Percentiles rank a stretch among this genome's conserved stretches.
Evolutionary conservation across 2,888 invertebrate species (phyloP).

Genomic region (Eulithis prunata): DNA sequence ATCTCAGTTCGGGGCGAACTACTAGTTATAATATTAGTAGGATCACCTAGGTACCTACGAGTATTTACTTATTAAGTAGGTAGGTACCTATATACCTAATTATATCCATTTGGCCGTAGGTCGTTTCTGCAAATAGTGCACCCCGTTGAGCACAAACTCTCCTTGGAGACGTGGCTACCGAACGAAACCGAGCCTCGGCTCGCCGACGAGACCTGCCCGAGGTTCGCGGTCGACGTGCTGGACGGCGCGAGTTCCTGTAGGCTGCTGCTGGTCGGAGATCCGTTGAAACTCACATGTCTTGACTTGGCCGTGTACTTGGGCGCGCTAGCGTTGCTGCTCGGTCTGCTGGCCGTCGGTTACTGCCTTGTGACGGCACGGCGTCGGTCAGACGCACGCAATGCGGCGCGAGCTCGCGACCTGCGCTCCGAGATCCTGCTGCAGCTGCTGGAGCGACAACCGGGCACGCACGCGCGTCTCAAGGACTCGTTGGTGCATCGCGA

Average conservation of each 20-base stretch:
- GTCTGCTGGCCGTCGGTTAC: constrained; percentile 31
- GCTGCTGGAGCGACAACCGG: constrained; percentile 38
- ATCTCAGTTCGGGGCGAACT: too few relatives aligned
- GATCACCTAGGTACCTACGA: too few relatives aligned
- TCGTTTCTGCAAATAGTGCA: too few relatives aligned
- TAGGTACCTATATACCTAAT: too few relatives aligned
- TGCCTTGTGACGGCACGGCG: constrained; percentile 24
- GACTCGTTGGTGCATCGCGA: constrained; percentile 50
- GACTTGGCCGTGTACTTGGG: constrained; percentile 58
- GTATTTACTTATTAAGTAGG: too few relatives aligned
- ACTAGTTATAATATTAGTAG: too few relatives aligned
- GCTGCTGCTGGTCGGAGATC: constrained; percentile 33
- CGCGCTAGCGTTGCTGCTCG: constrained; percentile 22
- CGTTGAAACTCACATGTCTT: not conserved
- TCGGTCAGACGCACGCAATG: constrained; percentile 36
- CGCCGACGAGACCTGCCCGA: not conserved
- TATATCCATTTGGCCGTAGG: too few relatives aligned
- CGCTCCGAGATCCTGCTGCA: constrained; percentile 51
- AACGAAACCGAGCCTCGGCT: not conserved
- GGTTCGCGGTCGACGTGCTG: not conserved
- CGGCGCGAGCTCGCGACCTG: constrained; percentile 41
- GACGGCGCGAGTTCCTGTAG: constrained; percentile 41
- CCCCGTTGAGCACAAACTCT: too few relatives aligned
- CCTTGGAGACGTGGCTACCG: too few relatives aligned
- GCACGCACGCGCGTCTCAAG: constrained; percentile 46